These are phyloP conservation scores for Microplitis mediator DNA, from an alignment of 1,140 invertebrate species.

Conservation along the genomic window DNA sequence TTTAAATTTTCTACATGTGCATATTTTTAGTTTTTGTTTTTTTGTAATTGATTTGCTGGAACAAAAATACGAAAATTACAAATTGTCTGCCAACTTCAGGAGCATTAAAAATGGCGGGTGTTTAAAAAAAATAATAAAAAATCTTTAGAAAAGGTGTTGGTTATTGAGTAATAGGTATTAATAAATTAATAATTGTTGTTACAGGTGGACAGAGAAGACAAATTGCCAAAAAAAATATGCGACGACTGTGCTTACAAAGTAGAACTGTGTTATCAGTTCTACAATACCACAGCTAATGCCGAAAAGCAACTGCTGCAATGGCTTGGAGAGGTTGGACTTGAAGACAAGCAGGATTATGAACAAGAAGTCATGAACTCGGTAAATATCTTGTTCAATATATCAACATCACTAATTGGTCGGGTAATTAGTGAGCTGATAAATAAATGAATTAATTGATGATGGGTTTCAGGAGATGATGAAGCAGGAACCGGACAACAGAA, in stretches of 20 bases:
- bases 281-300: constrained; percentile 64
- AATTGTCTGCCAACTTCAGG: too few relatives aligned
- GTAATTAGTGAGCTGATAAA: too few relatives aligned
- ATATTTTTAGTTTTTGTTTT: too few relatives aligned
- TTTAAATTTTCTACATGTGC: too few relatives aligned
- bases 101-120: too few relatives aligned
- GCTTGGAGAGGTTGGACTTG: constrained; percentile 58
- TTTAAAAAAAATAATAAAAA: too few relatives aligned
- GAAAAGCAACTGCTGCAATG: constrained; percentile 67
- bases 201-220: constrained; percentile 65
- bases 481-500: constrained; percentile 55
- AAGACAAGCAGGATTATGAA: constrained; percentile 56
- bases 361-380: constrained; percentile 49
- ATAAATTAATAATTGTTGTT: constrained; percentile 38
- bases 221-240: constrained; percentile 69
- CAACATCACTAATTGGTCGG: too few relatives aligned
- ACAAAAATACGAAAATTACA: too few relatives aligned
- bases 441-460: background rate
- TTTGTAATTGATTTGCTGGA: too few relatives aligned
- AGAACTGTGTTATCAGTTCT: constrained; percentile 67
- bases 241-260: constrained; percentile 67
- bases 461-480: constrained; percentile 54
- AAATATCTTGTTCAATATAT: constrained; percentile 30
- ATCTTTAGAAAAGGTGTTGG: background rate
- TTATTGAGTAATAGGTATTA: background rate